Evolutionary conservation across 2,797 vertebrate species (phyloP).

Genomic region (Lagodon rhomboides): DNA sequence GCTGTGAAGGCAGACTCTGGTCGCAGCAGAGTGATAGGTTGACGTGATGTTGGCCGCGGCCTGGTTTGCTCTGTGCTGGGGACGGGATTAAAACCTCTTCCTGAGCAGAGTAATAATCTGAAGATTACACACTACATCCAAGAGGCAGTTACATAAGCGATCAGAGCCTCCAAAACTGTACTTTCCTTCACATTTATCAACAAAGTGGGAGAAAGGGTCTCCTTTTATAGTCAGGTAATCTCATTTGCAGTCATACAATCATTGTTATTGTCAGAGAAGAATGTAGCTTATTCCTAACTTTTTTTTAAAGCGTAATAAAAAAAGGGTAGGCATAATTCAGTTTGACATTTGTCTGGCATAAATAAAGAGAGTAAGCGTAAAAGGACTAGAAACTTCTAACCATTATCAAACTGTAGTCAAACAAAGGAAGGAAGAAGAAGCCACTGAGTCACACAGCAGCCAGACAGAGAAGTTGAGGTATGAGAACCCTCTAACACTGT

Average conservation of each 20-base stretch:
- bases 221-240: slow-evolving; percentile 35
- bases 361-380: not conserved
- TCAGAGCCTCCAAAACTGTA: slow-evolving; percentile 52
- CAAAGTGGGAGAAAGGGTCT: slow-evolving; percentile 18
- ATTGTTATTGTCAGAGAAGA: not conserved
- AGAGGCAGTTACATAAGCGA: slow-evolving; percentile 74
- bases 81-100: slow-evolving; percentile 79
- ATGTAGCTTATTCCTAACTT: not conserved
- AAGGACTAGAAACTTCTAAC: slow-evolving; percentile 6
- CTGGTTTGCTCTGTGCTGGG: slow-evolving; percentile 54
- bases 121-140: slow-evolving; percentile 81
- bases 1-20: not conserved
- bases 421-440: slow-evolving; percentile 73
- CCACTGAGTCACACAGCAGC: slow-evolving; percentile 62
- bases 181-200: slow-evolving; percentile 52
- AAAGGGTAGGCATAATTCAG: slow-evolving; percentile 1
- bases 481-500: slow-evolving; percentile 55
- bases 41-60: slow-evolving; percentile 52
- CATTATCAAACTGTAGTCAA: slow-evolving; percentile 41
- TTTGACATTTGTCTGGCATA: not conserved
- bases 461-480: slow-evolving; percentile 68
- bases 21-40: slow-evolving; percentile 53
- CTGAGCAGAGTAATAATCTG: slow-evolving; percentile 79
- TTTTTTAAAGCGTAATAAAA: not conserved
- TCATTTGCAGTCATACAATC: slow-evolving; percentile 16